Conservation (phyloP, 2,888 invertebrate species). For the Leptinotarsa rubiginosa region DNA sequence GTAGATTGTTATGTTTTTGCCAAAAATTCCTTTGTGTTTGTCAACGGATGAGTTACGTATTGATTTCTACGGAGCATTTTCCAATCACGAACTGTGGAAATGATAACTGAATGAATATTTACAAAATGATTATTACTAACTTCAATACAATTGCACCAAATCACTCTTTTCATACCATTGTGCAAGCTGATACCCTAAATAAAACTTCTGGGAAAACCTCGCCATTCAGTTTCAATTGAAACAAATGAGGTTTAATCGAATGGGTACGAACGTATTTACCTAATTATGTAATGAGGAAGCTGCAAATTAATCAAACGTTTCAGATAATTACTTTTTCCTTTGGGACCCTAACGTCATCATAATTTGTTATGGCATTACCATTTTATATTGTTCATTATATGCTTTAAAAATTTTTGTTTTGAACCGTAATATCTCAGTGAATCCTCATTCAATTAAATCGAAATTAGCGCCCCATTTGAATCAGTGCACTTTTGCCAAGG, state of each 20-base stretch:
- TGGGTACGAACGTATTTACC: slow-evolving; percentile 2
- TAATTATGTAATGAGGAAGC: slow-evolving; percentile 20
- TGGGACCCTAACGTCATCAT: not conserved
- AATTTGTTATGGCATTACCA: not conserved
- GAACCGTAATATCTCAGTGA: no score
- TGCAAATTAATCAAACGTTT: not conserved
- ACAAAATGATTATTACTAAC: not conserved
- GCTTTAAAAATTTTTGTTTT: no score
- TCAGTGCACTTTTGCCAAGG: no score
- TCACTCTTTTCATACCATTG: not conserved
- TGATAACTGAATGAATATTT: not conserved
- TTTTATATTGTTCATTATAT: no score
- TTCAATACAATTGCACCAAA: not conserved
- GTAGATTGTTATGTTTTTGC: no score
- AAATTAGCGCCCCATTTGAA: no score
- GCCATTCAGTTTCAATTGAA: not conserved
- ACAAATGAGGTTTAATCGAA: slow-evolving; percentile 9
- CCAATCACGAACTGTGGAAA: not conserved
- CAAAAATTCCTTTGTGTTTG: no score
- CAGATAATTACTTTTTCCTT: not conserved
- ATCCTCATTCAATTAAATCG: no score
- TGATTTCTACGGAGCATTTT: no score
- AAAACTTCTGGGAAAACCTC: not conserved
- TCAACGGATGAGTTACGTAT: no score
- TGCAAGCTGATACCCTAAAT: slow-evolving; percentile 4